phyloP scores from a whole-genome alignment of 2,113 vertebrate genomes.

The Pteruthius melanotis region DNA sequence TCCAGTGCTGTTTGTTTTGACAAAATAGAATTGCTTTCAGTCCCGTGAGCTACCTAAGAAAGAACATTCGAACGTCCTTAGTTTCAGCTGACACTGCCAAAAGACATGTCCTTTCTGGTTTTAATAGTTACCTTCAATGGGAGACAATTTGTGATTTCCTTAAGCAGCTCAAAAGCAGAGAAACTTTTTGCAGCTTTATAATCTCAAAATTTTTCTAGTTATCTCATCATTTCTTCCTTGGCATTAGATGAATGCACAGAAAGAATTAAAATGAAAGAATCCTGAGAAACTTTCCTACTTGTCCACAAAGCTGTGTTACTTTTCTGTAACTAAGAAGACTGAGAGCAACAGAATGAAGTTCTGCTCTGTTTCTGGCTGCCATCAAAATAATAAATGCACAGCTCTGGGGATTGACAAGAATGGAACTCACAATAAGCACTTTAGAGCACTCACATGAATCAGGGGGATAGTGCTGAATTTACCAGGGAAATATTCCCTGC shows the following conservation, averaged over 20 bases:
- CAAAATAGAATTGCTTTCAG: not conserved
- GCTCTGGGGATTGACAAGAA: not conserved
- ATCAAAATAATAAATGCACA: not conserved
- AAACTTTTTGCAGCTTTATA: not conserved
- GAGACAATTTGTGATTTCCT: not conserved
- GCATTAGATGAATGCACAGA: not conserved
- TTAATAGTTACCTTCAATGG: not conserved
- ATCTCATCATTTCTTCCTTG: not conserved
- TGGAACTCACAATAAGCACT: not conserved
- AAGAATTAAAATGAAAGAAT: not conserved
- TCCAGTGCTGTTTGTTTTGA: not conserved
- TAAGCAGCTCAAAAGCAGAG: not conserved
- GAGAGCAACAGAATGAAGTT: not conserved
- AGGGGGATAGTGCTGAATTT: not conserved
- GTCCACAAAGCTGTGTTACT: not conserved
- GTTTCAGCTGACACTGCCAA: slow-evolving; percentile 25
- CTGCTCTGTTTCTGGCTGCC: not conserved
- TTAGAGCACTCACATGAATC: not conserved
- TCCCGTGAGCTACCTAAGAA: not conserved
- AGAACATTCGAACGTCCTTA: not conserved
- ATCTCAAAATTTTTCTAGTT: not conserved
- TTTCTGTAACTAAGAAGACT: not conserved
- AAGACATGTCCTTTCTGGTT: slow-evolving; percentile 2
- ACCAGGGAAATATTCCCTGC: not conserved
- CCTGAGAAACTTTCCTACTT: not conserved